phyloP scores from a whole-genome alignment of 2,888 invertebrate genomes.

The Drosophila imparisetae region DNA sequence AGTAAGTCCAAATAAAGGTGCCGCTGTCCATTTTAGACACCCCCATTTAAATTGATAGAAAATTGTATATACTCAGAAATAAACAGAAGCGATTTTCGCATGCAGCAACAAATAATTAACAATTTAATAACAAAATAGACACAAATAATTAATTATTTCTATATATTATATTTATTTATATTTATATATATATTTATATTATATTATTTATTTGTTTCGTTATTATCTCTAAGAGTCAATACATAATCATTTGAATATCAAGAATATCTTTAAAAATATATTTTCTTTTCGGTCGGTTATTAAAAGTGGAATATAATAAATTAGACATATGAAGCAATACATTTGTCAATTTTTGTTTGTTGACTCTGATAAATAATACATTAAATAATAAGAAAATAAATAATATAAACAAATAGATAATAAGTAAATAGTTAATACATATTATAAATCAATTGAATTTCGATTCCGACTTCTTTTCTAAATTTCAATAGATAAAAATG shows the following conservation, averaged over 20 bases:
- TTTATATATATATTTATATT: too few relatives aligned
- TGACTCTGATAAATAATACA: neutral
- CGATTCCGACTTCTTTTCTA: neutral
- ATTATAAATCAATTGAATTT: neutral
- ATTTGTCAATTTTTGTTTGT: neutral
- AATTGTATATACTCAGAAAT: neutral
- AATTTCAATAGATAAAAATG: neutral
- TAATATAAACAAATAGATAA: neutral
- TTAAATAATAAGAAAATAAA: neutral
- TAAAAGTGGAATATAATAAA: neutral
- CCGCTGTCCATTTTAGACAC: neutral
- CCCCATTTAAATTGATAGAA: neutral
- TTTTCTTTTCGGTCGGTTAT: neutral
- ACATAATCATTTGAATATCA: neutral
- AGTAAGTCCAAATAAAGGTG: conserved; percentile 29
- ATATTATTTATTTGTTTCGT: neutral
- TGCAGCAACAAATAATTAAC: neutral
- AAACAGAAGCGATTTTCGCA: neutral
- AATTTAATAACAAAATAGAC: neutral
- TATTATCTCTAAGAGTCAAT: neutral
- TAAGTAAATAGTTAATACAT: neutral
- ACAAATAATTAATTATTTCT: neutral
- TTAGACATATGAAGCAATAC: neutral
- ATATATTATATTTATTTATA: too few relatives aligned
- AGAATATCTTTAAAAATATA: neutral